Percentiles rank a stretch among this genome's conserved stretches.
Evolutionary conservation across 2,797 vertebrate species (phyloP).

Genomic region (Gambelia wislizenii): DNA sequence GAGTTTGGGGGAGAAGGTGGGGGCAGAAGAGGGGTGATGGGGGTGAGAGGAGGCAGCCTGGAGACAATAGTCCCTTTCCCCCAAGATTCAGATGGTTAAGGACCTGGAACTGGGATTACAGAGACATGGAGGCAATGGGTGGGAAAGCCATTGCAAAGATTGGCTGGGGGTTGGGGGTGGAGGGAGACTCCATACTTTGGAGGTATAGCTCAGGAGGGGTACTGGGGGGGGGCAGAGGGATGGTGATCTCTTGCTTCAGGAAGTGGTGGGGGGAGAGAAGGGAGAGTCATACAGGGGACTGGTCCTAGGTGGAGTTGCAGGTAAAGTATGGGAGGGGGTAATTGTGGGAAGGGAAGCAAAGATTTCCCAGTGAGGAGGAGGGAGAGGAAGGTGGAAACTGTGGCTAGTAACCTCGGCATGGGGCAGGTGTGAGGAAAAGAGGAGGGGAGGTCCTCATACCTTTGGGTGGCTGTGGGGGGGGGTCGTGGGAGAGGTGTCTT

Average conservation of each 20-base stretch:
- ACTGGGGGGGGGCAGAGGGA: too few relatives aligned
- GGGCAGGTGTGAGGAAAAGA: background rate
- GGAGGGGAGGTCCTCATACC: too few relatives aligned
- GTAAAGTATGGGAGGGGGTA: too few relatives aligned
- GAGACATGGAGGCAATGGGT: background rate
- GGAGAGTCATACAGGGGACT: too few relatives aligned
- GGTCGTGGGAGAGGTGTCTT: background rate
- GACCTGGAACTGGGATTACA: too few relatives aligned
- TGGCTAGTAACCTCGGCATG: background rate
- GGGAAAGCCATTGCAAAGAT: too few relatives aligned
- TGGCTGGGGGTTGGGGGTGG: background rate
- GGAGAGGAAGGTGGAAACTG: fast-evolving
- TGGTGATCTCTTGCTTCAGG: background rate
- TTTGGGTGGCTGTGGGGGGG: background rate
- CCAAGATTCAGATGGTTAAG: too few relatives aligned
- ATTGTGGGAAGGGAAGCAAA: background rate
- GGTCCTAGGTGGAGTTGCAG: background rate
- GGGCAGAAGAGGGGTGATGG: background rate
- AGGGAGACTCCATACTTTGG: background rate
- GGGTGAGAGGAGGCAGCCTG: too few relatives aligned
- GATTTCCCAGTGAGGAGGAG: background rate
- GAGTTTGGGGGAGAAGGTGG: too few relatives aligned
- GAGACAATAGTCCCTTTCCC: background rate
- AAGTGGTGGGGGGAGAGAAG: background rate
- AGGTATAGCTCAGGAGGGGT: fast-evolving